Evolutionary conservation across 2,797 vertebrate genomes (phyloP).

Genomic region (Gambusia yucatana): DNA sequence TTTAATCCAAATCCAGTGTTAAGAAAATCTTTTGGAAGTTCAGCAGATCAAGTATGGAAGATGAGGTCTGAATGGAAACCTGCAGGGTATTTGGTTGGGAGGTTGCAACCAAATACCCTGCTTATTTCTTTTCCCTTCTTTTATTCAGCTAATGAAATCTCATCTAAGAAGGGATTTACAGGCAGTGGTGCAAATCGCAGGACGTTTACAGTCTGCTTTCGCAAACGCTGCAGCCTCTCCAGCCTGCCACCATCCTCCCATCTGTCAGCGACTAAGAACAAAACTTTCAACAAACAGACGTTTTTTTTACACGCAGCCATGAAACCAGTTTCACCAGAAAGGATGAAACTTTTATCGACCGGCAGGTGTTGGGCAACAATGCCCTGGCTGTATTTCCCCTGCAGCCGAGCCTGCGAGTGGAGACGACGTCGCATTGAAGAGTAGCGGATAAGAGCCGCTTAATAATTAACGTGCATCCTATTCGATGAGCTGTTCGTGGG

Average conservation of each 20-base stretch:
- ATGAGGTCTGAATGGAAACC: neutral
- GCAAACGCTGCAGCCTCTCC: conserved; percentile 11
- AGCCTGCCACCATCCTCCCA: neutral
- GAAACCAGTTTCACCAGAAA: conserved; percentile 34
- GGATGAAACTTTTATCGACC: conserved; percentile 45
- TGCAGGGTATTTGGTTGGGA: neutral
- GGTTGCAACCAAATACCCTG: neutral
- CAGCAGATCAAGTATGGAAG: neutral
- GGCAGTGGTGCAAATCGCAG: neutral
- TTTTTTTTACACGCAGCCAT: conserved; percentile 32
- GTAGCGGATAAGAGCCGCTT: conserved; percentile 21
- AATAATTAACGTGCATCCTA: conserved; percentile 30
- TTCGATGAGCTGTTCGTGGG: conserved; percentile 5
- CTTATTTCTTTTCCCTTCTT: neutral
- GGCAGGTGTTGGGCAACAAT: conserved; percentile 26
- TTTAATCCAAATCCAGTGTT: neutral
- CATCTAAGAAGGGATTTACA: neutral
- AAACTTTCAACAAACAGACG: conserved; percentile 13
- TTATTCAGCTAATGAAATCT: conserved; percentile 4
- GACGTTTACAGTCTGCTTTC: conserved; percentile 3
- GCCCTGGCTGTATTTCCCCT: conserved; percentile 3
- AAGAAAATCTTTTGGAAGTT: neutral
- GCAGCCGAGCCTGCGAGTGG: neutral
- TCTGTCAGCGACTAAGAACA: conserved; percentile 8
- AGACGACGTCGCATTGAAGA: conserved; percentile 1